These are phyloP conservation scores for Drosophila repletoides DNA, from an alignment of 1,140 invertebrate genomes.

Conservation along the genomic window DNA sequence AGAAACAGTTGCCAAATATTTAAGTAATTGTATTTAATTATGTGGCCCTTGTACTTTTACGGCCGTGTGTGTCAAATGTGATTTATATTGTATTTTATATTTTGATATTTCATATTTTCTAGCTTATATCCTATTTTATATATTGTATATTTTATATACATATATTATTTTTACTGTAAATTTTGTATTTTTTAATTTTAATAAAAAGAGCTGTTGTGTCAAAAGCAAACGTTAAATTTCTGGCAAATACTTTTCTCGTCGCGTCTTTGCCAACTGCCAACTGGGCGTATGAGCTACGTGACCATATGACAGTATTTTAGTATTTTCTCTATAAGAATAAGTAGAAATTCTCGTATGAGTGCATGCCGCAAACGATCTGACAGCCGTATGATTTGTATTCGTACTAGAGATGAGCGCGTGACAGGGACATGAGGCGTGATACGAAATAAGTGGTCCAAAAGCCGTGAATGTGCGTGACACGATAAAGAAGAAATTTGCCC, in stretches of 20 bases:
- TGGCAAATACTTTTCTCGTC: not conserved
- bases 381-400: conserved; percentile 36
- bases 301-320: conserved; percentile 16
- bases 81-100: conserved; percentile 23
- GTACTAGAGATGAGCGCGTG: too few relatives aligned
- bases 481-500: too few relatives aligned
- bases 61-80: conserved; percentile 31
- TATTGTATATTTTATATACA: not conserved
- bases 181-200: conserved; percentile 28
- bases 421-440: too few relatives aligned
- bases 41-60: conserved; percentile 7
- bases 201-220: conserved; percentile 23
- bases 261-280: not conserved
- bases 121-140: not conserved
- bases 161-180: conserved; percentile 4
- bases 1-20: too few relatives aligned
- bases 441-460: too few relatives aligned
- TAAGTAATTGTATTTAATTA: not conserved
- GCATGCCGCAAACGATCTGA: conserved; percentile 15
- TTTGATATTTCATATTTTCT: conserved; percentile 2
- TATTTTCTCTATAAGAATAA: too few relatives aligned
- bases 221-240: conserved; percentile 31
- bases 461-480: too few relatives aligned
- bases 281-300: conserved; percentile 40
- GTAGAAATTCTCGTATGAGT: not conserved